These are phyloP conservation scores for Dendrophyllia cribrosa DNA, from an alignment of 64 coral and sea anemone genomes.

Conservation along the genomic window DNA sequence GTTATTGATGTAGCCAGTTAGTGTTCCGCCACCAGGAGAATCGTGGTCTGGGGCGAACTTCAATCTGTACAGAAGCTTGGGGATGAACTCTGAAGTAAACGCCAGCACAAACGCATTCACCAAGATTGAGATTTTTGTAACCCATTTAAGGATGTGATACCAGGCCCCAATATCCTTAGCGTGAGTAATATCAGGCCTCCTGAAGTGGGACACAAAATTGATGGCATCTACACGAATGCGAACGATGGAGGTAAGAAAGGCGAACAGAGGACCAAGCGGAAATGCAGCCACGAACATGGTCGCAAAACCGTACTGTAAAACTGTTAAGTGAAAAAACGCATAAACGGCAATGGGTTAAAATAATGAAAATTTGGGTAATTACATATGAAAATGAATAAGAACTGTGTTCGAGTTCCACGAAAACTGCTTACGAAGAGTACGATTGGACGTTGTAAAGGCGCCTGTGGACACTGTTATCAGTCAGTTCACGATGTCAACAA, in stretches of 20 bases:
- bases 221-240: conserved; percentile 82
- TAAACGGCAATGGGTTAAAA: too few species aligned
- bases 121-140: conserved; percentile 75
- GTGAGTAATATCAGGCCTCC: conserved; percentile 60
- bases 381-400: too few species aligned
- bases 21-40: conserved; percentile 24
- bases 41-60: conserved; percentile 56
- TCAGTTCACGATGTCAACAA: too few species aligned
- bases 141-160: conserved; percentile 68
- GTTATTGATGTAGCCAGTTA: conserved; percentile 72
- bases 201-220: conserved; percentile 83
- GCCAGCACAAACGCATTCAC: conserved; percentile 87
- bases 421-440: too few species aligned
- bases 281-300: conserved; percentile 92
- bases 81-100: conserved; percentile 91
- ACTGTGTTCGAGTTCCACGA: too few species aligned
- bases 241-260: conserved; percentile 63
- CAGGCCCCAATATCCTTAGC: conserved; percentile 88
- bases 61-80: conserved; percentile 67
- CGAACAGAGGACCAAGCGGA: conserved; percentile 76
- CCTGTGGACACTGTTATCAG: too few species aligned
- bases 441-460: too few species aligned
- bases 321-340: conserved; percentile 40
- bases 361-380: too few species aligned
- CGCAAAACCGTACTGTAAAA: conserved; percentile 90